Evolutionary conservation across 2,113 vertebrate species (phyloP).

Genomic region (Solea senegalensis): DNA sequence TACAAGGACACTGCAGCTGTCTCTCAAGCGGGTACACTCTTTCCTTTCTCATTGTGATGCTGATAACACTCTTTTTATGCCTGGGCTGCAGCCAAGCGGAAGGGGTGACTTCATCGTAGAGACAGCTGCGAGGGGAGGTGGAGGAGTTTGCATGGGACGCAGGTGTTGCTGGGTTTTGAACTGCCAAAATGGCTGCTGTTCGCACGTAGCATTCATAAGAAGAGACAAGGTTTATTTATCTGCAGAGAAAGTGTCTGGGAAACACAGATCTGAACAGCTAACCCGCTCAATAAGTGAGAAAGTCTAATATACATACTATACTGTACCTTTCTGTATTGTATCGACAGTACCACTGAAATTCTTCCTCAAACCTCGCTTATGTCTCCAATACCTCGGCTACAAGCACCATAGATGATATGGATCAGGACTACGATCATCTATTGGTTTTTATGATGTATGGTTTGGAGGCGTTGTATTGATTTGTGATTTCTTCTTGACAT

Average conservation of each 20-base stretch:
- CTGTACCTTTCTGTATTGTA: too few relatives aligned
- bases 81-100: constrained; percentile 59
- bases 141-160: background rate
- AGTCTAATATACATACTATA: constrained; percentile 2
- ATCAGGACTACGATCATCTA: too few relatives aligned
- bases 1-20: constrained; percentile 67
- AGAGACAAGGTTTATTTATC: constrained; percentile 40
- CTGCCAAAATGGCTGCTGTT: constrained; percentile 10
- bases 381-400: too few relatives aligned
- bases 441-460: too few relatives aligned
- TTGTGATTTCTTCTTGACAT: too few relatives aligned
- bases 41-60: constrained; percentile 60
- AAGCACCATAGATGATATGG: too few relatives aligned
- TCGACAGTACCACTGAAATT: too few relatives aligned
- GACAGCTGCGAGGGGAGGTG: constrained; percentile 16
- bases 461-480: too few relatives aligned
- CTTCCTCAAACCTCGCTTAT: too few relatives aligned
- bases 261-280: constrained; percentile 50
- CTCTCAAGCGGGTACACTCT: constrained; percentile 33
- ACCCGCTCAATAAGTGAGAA: constrained; percentile 31
- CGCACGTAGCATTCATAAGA: constrained; percentile 30
- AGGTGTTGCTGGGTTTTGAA: background rate
- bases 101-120: constrained; percentile 67
- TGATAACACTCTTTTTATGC: constrained; percentile 57
- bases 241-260: constrained; percentile 47